Base-by-base conservation (phyloP, 2,888 invertebrate species). In the Hesperia comma region DNA sequence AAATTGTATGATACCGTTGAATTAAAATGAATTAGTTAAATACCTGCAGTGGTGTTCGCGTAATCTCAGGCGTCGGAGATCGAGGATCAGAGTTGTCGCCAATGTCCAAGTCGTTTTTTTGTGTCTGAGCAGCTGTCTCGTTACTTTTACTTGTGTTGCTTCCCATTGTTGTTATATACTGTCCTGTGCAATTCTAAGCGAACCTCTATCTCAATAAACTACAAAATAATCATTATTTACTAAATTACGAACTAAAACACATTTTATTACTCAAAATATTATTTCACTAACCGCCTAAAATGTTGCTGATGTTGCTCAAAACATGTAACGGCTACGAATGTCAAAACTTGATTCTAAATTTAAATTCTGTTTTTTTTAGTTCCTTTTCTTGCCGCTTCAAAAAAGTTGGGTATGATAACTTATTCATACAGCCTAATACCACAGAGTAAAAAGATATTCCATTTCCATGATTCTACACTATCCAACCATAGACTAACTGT, bases 41-140 rank as follows among this genome's bases (percentile, higher is more conserved):
- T 88, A 94, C 94, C 86, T 94, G 92, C 73, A 95, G 83, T 51
- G 94, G 94, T 58, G 94, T 95, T 69, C 95, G 84, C 68, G 88
- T 80, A 73, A 95, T 94, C 79, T 94, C 93, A 61, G 91, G 88
- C 79, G 94, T 94, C 33, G 94, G 94, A 66, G 94, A 95, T 77
- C 94, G 88, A 63, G 94, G 94, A 86, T 95, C 95, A 68, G 84
- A 72, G 76, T 81, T 86, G 72, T 72, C 77, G 74, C 75, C 78
- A 69, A 74, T 69, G 70, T 88, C 84, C 63, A 74, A 72, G 61
- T 88, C 85, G 70, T 78, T 82, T 72, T 85, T 87, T 78, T 81
- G 76, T 63, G 72, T 70, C 67, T 75, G 74, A 69, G 77, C 79
- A 78, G 79, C 79, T 72, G 76, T 73, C 67, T 87, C 91, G 69